These are phyloP conservation scores for Motacilla alba DNA, from an alignment of 2,113 vertebrate species.

Conservation along the genomic window DNA sequence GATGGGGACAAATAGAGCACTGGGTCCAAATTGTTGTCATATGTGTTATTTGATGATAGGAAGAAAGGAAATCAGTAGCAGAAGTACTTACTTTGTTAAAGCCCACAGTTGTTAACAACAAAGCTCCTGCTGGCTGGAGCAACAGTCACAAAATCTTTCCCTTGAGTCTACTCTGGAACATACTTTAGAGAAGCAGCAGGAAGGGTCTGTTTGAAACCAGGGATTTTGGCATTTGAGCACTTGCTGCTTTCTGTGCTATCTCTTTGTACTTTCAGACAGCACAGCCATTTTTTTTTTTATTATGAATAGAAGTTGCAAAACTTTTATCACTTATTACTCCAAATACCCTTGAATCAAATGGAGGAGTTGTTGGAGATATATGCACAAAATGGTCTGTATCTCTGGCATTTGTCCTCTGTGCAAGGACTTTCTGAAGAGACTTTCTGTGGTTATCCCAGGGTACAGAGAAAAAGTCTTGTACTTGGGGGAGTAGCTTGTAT, in stretches of 20 bases:
- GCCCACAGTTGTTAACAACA: background rate
- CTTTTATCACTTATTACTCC: background rate
- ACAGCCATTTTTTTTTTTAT: background rate
- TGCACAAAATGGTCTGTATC: background rate
- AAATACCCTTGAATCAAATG: background rate
- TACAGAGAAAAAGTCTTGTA: background rate
- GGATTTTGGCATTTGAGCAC: background rate
- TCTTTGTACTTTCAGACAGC: background rate
- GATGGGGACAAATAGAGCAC: background rate
- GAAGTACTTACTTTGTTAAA: background rate
- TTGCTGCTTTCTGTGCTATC: background rate
- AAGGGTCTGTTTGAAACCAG: background rate
- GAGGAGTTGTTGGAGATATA: background rate
- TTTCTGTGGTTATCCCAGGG: background rate
- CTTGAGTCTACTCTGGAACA: background rate
- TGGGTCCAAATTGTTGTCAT: background rate
- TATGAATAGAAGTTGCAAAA: background rate
- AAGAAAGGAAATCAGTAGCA: background rate
- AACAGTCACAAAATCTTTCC: background rate
- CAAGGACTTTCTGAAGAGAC: background rate
- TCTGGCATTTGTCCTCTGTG: background rate
- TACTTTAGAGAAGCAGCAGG: background rate
- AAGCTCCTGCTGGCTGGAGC: background rate
- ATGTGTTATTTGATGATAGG: background rate
- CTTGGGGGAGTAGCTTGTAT: background rate